phyloP scores from a whole-genome alignment of 2,888 invertebrate genomes.

The Eupithecia centaureata region DNA sequence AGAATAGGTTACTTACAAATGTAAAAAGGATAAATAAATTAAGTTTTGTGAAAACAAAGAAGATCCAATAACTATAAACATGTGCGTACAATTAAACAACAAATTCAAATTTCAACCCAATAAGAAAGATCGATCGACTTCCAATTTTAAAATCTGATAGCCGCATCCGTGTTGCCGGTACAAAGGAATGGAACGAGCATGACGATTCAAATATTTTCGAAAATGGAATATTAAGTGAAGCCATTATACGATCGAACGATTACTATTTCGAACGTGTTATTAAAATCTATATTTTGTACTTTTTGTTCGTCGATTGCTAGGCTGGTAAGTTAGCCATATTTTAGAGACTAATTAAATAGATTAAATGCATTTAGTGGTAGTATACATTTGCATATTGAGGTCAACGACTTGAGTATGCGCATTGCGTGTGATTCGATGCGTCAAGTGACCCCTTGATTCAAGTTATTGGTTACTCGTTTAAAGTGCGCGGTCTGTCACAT shows the following conservation, averaged over 20 bases:
- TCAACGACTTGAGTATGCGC: constrained; percentile 76
- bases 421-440: constrained; percentile 71
- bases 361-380: constrained; percentile 33
- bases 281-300: constrained; percentile 57
- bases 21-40: constrained; percentile 24
- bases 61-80: constrained; percentile 54
- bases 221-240: constrained; percentile 83
- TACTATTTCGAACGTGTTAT: constrained; percentile 74
- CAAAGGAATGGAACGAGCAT: constrained; percentile 81
- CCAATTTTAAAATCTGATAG: constrained; percentile 81
- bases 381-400: constrained; percentile 72
- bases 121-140: constrained; percentile 75
- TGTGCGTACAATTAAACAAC: constrained; percentile 58
- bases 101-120: constrained; percentile 67
- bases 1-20: not conserved
- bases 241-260: constrained; percentile 79
- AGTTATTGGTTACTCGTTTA: constrained; percentile 81
- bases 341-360: constrained; percentile 28
- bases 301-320: constrained; percentile 41
- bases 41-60: not conserved
- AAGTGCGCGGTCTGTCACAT: constrained; percentile 67
- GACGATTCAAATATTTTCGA: constrained; percentile 82
- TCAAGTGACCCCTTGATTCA: constrained; percentile 79
- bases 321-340: constrained; percentile 34
- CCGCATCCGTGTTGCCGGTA: constrained; percentile 71